Evolutionary conservation across 2,888 invertebrate genomes (phyloP).

Genomic region (Conomelus anceps): DNA sequence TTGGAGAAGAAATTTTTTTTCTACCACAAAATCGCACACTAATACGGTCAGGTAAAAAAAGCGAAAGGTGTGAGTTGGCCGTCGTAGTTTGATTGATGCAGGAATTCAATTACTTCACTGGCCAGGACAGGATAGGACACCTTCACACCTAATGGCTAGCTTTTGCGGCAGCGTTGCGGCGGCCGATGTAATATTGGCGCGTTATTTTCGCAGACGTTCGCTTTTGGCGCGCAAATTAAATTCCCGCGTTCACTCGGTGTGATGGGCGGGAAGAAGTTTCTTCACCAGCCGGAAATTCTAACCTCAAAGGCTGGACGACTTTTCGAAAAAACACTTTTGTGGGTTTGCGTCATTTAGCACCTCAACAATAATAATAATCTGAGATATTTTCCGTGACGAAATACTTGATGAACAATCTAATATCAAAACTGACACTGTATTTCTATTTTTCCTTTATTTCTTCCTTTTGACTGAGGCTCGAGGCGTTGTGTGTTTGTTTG

Average conservation of each 20-base stretch:
- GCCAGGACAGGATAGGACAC: no score
- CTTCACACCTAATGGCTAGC: neutral
- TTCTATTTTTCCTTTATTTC: no score
- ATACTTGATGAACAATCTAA: no score
- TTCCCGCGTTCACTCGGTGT: neutral
- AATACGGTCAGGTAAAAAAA: neutral
- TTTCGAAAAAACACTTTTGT: neutral
- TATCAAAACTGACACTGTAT: no score
- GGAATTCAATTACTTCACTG: neutral
- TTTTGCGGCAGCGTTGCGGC: neutral
- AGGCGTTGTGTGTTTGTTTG: no score
- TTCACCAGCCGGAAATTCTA: neutral
- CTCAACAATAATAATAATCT: no score
- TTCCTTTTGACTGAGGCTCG: no score
- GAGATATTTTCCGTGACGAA: no score
- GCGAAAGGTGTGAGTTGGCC: neutral
- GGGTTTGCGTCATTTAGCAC: no score
- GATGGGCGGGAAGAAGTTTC: neutral
- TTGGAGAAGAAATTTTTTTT: no score
- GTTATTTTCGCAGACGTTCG: neutral
- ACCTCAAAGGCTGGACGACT: neutral
- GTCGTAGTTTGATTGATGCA: neutral
- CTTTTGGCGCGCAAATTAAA: neutral
- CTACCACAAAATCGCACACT: no score
- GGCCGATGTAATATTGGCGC: neutral